A percentile compares a stretch with the other conserved stretches of the same genome.
phyloP scores from a whole-genome alignment of 2,113 vertebrate species.

The Tachuris rubrigastra region DNA sequence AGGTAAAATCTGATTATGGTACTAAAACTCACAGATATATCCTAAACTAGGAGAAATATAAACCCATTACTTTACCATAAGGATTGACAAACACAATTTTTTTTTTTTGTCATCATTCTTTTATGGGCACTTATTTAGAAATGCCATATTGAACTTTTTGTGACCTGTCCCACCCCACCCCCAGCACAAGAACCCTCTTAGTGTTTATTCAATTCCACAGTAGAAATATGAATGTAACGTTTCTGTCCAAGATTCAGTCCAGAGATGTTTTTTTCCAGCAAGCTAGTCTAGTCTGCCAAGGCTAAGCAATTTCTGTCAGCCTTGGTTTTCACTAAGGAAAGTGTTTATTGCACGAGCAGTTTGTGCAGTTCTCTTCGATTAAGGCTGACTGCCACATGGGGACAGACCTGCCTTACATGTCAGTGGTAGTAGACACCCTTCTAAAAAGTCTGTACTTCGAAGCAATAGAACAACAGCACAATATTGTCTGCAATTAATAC shows the following conservation, averaged over 20 bases:
- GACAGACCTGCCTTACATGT: background rate
- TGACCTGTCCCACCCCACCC: accelerated
- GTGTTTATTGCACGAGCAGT: background rate
- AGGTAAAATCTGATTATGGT: background rate
- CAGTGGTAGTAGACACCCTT: background rate
- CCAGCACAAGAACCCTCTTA: background rate
- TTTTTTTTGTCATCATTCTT: background rate
- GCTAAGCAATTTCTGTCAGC: background rate
- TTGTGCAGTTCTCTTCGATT: accelerated
- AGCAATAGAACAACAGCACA: background rate
- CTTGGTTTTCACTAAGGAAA: background rate
- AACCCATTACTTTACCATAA: background rate
- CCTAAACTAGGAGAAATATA: background rate
- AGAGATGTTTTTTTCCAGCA: background rate
- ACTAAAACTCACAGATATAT: background rate
- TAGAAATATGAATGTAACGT: background rate
- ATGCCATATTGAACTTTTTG: background rate
- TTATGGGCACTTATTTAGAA: background rate
- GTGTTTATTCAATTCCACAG: background rate
- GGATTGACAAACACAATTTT: background rate
- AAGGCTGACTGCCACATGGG: background rate
- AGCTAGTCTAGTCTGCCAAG: background rate
- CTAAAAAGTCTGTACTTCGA: background rate
- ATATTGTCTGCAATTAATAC: background rate
- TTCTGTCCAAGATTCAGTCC: background rate